Percentiles rank a stretch among this genome's conserved stretches.
These are phyloP conservation scores for Petrolisthes cinctipes DNA, from an alignment of 2,888 invertebrate species.

Conservation along the genomic window DNA sequence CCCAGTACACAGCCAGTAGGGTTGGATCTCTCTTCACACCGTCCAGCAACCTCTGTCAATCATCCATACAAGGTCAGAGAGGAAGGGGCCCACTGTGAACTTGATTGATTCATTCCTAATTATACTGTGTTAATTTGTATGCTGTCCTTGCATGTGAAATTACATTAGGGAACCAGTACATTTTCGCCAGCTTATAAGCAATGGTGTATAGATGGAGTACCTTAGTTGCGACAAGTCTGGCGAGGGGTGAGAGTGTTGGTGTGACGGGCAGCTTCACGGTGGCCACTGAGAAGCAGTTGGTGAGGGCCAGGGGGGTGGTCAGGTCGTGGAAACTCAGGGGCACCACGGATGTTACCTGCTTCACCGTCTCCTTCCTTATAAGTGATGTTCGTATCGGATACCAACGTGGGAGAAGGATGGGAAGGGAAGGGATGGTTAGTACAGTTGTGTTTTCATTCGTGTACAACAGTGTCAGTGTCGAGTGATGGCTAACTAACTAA, in stretches of 20 bases:
- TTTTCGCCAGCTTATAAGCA: not conserved
- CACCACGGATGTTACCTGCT: slow-evolving; percentile 43
- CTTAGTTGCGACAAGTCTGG: slow-evolving; percentile 37
- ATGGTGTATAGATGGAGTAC: too few species aligned
- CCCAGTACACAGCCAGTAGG: slow-evolving; percentile 36
- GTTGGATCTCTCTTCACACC: slow-evolving; percentile 55
- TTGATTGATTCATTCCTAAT: not conserved
- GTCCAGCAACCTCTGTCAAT: slow-evolving; percentile 35
- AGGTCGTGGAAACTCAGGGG: slow-evolving; percentile 57
- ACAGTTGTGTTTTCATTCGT: too few species aligned
- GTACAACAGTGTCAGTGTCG: not conserved
- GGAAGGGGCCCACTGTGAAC: too few species aligned
- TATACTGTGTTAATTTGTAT: not conserved
- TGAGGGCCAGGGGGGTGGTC: slow-evolving; percentile 14
- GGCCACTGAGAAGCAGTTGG: slow-evolving; percentile 54
- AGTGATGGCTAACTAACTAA: not conserved
- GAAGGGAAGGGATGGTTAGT: too few species aligned
- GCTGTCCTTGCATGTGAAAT: not conserved
- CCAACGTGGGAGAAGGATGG: too few species aligned
- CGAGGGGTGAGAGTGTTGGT: not conserved
- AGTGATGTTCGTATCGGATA: too few species aligned
- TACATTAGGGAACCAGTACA: not conserved
- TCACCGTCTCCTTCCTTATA: slow-evolving; percentile 15
- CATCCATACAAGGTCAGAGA: too few species aligned
- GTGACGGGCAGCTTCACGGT: slow-evolving; percentile 43